Percentiles rank a stretch among this genome's conserved stretches.
These are phyloP conservation scores for Muntiacus muntjak DNA, from an alignment of 2,113 vertebrate species.

Conservation along the genomic window DNA sequence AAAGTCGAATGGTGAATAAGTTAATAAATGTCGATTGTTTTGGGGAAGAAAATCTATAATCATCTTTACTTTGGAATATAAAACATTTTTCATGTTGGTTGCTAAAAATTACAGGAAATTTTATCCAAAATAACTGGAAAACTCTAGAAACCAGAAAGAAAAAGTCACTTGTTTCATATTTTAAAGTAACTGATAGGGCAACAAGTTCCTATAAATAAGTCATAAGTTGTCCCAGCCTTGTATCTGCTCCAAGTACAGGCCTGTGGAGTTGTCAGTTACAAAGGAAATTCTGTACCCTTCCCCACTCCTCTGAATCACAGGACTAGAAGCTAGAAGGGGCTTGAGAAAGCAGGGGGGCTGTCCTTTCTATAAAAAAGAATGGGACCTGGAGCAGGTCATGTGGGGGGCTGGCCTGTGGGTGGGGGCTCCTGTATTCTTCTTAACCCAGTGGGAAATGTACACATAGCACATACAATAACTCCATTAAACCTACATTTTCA, in stretches of 20 bases:
- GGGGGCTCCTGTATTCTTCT: neutral
- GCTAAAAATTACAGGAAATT: neutral
- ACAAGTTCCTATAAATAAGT: neutral
- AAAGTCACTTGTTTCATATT: neutral
- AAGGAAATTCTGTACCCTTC: neutral
- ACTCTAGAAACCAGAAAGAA: neutral
- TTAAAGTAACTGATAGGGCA: neutral
- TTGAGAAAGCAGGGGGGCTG: neutral
- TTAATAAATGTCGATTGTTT: neutral
- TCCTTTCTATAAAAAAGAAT: neutral
- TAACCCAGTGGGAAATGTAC: neutral
- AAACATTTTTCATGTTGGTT: neutral
- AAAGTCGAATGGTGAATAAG: neutral
- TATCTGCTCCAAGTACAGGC: neutral
- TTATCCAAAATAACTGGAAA: neutral
- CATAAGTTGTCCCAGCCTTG: neutral
- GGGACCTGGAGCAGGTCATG: neutral
- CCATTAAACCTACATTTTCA: neutral
- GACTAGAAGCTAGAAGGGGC: neutral
- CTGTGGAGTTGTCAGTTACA: neutral
- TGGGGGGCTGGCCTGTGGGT: neutral
- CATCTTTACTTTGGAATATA: neutral
- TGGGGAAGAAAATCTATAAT: neutral
- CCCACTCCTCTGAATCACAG: neutral
- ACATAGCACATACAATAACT: neutral